These are phyloP conservation scores for Helostoma temminkii DNA, from an alignment of 2,797 vertebrate species.

Conservation along the genomic window DNA sequence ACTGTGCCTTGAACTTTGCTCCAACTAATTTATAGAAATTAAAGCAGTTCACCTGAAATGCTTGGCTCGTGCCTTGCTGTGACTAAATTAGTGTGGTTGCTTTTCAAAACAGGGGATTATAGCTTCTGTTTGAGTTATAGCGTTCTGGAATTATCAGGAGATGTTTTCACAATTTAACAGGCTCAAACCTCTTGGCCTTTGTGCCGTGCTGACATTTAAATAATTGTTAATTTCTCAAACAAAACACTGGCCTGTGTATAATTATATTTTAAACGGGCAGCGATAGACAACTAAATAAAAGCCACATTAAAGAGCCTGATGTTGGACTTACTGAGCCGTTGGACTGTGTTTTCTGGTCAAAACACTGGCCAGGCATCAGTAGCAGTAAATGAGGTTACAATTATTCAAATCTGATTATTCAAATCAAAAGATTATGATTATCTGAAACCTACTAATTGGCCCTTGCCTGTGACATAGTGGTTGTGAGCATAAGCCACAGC, in stretches of 20 bases:
- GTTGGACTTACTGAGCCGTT: conserved; percentile 47
- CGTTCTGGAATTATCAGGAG: conserved; percentile 32
- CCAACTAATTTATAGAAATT: conserved; percentile 84
- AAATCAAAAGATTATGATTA: conserved; percentile 83
- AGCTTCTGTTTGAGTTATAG: conserved; percentile 45
- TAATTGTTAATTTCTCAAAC: conserved; percentile 38
- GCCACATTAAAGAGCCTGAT: conserved; percentile 24
- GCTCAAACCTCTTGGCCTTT: conserved; percentile 43
- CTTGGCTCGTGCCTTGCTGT: conserved; percentile 56
- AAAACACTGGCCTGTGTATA: conserved; percentile 35
- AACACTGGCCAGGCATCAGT: conserved; percentile 56
- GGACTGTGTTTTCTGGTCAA: conserved; percentile 32
- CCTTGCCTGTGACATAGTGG: conserved; percentile 65
- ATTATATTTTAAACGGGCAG: conserved; percentile 48
- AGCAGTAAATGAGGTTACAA: conserved; percentile 72
- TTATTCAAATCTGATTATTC: conserved; percentile 81
- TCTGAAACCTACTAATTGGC: conserved; percentile 82
- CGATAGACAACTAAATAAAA: conserved; percentile 36
- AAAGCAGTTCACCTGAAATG: conserved; percentile 75
- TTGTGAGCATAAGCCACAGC: conserved; percentile 57
- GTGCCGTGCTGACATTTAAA: conserved; percentile 53
- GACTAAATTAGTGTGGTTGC: conserved; percentile 56
- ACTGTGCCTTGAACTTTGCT: conserved; percentile 79
- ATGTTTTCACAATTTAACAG: conserved; percentile 43
- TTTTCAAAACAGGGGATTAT: conserved; percentile 16